These are phyloP conservation scores for Etheostoma perlongum DNA, from an alignment of 2,797 vertebrate species.

Conservation along the genomic window DNA sequence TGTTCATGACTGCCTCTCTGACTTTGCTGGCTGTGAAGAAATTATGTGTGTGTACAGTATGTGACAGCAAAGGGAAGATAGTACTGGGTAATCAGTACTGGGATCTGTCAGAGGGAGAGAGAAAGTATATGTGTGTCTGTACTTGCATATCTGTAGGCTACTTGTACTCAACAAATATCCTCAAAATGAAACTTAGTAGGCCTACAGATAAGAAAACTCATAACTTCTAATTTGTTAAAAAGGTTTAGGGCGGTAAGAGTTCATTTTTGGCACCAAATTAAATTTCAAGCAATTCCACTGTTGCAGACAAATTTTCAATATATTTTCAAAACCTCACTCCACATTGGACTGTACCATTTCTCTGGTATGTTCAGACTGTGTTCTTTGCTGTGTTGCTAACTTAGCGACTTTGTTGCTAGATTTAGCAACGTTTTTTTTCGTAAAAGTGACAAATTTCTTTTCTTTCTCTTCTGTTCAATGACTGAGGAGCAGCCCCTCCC, in stretches of 20 bases:
- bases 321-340: no score
- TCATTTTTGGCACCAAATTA: neutral
- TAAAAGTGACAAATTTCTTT: no score
- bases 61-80: slow-evolving; percentile 11
- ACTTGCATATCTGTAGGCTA: slow-evolving; percentile 3
- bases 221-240: neutral
- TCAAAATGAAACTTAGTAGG: slow-evolving; percentile 12
- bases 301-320: no score
- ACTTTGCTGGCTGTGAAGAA: neutral
- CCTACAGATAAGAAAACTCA: neutral
- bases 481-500: no score
- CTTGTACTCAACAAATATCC: neutral
- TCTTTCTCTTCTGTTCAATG: no score
- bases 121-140: neutral
- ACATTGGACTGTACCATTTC: no score
- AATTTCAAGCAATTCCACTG: no score
- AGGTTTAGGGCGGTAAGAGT: slow-evolving; percentile 11
- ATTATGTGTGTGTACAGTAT: neutral
- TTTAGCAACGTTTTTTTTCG: no score
- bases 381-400: no score
- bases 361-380: no score
- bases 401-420: no score
- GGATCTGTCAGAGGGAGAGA: slow-evolving; percentile 21
- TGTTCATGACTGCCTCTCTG: neutral
- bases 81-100: neutral